phyloP scores from a whole-genome alignment of 2,888 invertebrate species.

The Marronus borbonicus region DNA sequence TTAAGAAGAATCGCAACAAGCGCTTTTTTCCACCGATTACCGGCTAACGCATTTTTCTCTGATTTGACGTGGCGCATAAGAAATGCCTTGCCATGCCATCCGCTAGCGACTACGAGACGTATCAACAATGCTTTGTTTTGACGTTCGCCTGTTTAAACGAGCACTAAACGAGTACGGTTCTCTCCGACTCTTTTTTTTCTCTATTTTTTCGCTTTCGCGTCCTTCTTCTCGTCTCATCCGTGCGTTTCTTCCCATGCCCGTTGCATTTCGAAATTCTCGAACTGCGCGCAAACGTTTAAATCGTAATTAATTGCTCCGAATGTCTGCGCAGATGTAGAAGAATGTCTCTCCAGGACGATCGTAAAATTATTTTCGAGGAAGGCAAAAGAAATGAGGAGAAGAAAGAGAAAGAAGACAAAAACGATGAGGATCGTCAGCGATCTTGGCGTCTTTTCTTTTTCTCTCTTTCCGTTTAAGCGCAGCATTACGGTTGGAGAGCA shows the following conservation, averaged over 20 bases:
- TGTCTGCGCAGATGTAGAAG: conserved; percentile 31
- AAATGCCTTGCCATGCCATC: background rate
- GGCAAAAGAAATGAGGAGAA: background rate
- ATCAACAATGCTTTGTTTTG: conserved; percentile 21
- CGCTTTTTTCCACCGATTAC: conserved; percentile 6
- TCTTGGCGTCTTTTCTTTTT: conserved; percentile 13
- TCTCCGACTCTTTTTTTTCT: background rate
- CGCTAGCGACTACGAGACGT: background rate
- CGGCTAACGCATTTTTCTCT: background rate
- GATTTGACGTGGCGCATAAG: conserved; percentile 10
- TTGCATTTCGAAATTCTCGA: conserved; percentile 18
- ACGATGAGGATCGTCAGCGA: background rate
- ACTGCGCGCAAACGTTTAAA: conserved; percentile 38
- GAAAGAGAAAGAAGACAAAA: background rate
- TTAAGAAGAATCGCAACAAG: conserved; percentile 1
- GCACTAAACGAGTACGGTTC: background rate
- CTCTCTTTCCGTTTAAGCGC: background rate
- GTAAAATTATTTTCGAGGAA: conserved; percentile 28
- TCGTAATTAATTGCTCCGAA: conserved; percentile 40
- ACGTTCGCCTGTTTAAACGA: conserved; percentile 12
- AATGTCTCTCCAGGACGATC: conserved; percentile 16
- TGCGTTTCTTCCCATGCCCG: conserved; percentile 10
- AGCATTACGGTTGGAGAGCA: background rate
- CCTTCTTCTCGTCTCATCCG: conserved; percentile 1
- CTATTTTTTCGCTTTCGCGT: background rate